Evolutionary conservation across 1,140 invertebrate genomes (phyloP), one percentile per base, ranked within the genome.

Genomic region (Arion vulgaris): DNA sequence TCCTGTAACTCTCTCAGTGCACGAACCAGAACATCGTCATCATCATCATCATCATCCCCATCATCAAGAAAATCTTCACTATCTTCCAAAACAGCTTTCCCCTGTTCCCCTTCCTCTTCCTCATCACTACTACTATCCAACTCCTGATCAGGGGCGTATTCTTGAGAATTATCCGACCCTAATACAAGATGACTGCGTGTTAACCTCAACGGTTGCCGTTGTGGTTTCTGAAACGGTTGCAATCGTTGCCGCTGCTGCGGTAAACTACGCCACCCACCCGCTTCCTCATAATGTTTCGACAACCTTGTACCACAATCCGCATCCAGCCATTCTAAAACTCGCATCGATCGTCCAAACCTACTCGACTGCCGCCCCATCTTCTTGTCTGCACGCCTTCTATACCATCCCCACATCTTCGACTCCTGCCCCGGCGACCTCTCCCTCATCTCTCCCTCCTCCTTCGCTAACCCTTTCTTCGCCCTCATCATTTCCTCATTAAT

Each of bases 321-420:
- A 32, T 81, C 79, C 45, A 81, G 32, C 79, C 79, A 81, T 34
- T 81, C 79, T 68, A 81, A 53, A 23, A 81, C 69, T 0, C 79
- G 39, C 79, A 81, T 81, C 5, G 79, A 81, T 51, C 49, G 45
- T 23, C 73, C 79, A 26, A 71, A 81, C 9, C 69, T 7, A 68
- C 79, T 81, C 13, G n/a, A 38, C 68, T 80, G 36, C 23, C 77
- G 23, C 62, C 66, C 32, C 5, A 45, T 9, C 26, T n/a, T 69
- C 23, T 81, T 45, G 26, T 71, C 51, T 68, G 1, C 68, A 51
- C 13, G n/a, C 49, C 45, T n/a, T 5, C 45, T 57, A 36, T 49
- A 51, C 38, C 45, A 57, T 15, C 39, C 62, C 71, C 79, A n/a
- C n/a, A 5, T 45, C 41, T 45, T 45, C 19, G 66, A 9, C 39